Base-by-base conservation (phyloP, 2,113 vertebrate genomes). In the Cepphus grylle region DNA sequence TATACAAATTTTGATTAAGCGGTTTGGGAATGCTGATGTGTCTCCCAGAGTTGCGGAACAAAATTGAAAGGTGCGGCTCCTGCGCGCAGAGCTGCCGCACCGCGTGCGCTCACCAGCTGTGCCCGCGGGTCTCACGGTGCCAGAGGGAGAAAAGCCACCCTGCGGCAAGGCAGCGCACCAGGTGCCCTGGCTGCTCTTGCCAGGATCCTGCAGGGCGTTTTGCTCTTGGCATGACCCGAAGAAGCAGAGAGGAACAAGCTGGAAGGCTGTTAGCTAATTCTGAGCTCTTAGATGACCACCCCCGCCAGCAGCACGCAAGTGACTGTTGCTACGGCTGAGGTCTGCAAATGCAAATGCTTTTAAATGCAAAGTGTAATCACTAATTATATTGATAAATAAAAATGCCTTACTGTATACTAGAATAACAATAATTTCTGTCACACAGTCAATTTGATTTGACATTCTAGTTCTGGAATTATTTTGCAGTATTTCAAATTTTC, bases 91-190 rank as follows among this genome's bases (percentile, higher is more conserved):
- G n/a, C 22, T 5, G 5, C 34, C 38, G 21, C 47, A 8, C 5
- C 0, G 0, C 12, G 4, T 5, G n/a, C n/a, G n/a, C n/a, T n/a
- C n/a, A n/a, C n/a, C n/a, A n/a, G n/a, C n/a, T n/a, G 13, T 23
- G 58, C n/a, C 55, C 59, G 53, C 26, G 21, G 38, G 4, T 1
- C 15, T 49, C 53, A 22, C 0, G 0, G 15, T 27, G 11, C 7
- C 45, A 47, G 40, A 69, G 38, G 53, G 43, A 71, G 50, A 20
- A 84, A 71, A 65, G 20, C 58, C 52, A 1, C 22, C 18, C 34
- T 52, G 29, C 30, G 81, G 52, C 34, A 55, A 45, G 61, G 70
- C 43, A n/a, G 26, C 9, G 38, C 26, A 25, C 0, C 0, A 43
- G 30, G 10, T 30, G 49, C 45, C 40, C 73, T 59, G 76, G 25